phyloP scores from a whole-genome alignment of 2,888 invertebrate species.

The Steinernema scapterisci region DNA sequence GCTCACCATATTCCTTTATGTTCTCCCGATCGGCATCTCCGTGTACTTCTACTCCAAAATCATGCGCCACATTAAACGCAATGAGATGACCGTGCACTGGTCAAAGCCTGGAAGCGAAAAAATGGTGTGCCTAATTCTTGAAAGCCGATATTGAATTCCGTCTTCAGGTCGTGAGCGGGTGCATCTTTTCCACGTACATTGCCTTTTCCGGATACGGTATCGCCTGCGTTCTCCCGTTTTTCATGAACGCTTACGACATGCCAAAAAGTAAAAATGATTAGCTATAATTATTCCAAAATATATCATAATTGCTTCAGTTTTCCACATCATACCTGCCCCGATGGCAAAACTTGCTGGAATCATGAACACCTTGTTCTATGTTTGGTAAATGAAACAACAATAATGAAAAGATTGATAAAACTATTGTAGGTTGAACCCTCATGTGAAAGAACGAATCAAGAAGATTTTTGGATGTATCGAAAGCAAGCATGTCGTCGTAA shows the following conservation, averaged over 20 bases:
- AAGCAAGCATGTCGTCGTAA: background rate
- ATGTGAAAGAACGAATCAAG: background rate
- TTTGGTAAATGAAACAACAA: background rate
- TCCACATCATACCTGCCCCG: background rate
- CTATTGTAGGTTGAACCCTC: background rate
- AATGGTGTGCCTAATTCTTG: too few relatives aligned
- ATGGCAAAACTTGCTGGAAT: slow-evolving; percentile 2
- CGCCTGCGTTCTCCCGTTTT: background rate
- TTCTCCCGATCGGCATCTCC: slow-evolving; percentile 45
- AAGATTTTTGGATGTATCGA: background rate
- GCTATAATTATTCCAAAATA: background rate
- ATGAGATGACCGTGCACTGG: background rate
- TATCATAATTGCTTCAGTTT: background rate
- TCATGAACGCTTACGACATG: background rate
- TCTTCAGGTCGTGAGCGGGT: background rate
- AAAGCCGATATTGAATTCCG: too few relatives aligned
- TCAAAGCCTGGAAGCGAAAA: background rate
- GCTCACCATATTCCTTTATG: slow-evolving; percentile 54
- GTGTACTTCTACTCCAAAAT: background rate
- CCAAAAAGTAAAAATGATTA: background rate
- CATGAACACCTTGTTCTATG: background rate
- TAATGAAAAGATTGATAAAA: too few relatives aligned
- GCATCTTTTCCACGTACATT: background rate
- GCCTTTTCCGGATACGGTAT: slow-evolving; percentile 1
- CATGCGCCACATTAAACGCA: background rate